Percentiles rank a stretch among this genome's conserved stretches.
These are phyloP conservation scores for Sphinx pinastri DNA, from an alignment of 2,888 invertebrate species.

Conservation along the genomic window DNA sequence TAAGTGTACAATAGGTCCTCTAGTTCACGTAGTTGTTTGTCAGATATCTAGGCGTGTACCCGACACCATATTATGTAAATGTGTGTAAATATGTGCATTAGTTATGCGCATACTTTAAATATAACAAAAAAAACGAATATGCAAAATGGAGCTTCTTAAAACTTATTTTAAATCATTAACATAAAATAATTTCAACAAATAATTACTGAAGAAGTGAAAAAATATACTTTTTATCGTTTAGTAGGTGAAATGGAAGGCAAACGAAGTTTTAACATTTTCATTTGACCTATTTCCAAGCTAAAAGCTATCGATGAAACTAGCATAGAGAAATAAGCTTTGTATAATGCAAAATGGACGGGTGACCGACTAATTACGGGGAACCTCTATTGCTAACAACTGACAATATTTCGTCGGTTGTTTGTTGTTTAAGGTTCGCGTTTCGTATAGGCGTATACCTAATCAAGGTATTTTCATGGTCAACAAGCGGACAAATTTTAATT, in stretches of 20 bases:
- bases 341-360: not conserved
- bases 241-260: too few relatives aligned
- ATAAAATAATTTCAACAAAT: too few relatives aligned
- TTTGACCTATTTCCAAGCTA: not conserved
- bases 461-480: slow-evolving; percentile 18
- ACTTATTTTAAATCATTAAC: not conserved
- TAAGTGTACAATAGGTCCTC: too few relatives aligned
- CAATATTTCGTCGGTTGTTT: not conserved
- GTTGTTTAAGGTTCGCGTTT: not conserved
- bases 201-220: too few relatives aligned
- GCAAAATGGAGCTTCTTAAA: not conserved
- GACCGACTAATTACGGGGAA: not conserved
- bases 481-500: slow-evolving; percentile 18
- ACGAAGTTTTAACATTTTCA: too few relatives aligned
- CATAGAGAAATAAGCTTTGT: not conserved
- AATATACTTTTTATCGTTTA: too few relatives aligned
- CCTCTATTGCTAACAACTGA: not conserved
- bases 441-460: not conserved
- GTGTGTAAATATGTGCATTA: not conserved
- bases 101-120: not conserved
- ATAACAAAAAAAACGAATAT: not conserved
- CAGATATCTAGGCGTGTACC: not conserved
- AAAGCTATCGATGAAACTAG: not conserved
- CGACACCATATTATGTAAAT: not conserved
- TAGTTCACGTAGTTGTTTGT: not conserved